These are phyloP conservation scores for Callimorpha dominula DNA, from an alignment of 2,888 invertebrate species.

Conservation along the genomic window DNA sequence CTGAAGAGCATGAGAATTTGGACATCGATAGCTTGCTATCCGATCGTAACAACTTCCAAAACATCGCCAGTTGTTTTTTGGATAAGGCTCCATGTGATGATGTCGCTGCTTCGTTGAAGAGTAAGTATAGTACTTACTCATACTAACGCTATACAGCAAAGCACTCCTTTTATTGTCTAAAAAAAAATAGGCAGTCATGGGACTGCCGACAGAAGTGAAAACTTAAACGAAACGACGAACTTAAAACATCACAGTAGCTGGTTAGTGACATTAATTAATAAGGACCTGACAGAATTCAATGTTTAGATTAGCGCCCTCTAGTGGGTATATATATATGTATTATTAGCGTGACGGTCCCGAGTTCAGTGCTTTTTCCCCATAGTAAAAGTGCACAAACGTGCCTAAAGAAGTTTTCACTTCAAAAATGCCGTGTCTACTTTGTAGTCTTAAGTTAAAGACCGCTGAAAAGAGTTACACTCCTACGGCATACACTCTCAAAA, in stretches of 20 bases:
- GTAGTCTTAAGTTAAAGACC: neutral
- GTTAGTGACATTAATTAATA: too few species aligned
- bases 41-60: conserved; percentile 23
- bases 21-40: conserved; percentile 62
- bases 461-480: neutral
- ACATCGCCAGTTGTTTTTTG: conserved; percentile 13
- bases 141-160: neutral
- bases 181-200: neutral
- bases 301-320: too few species aligned
- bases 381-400: too few species aligned
- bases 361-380: too few species aligned
- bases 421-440: too few species aligned
- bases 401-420: too few species aligned
- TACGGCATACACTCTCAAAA: neutral
- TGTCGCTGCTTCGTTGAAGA: conserved; percentile 16
- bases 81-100: conserved; percentile 9
- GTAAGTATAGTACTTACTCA: conserved; percentile 5
- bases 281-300: too few species aligned
- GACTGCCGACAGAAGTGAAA: too few species aligned
- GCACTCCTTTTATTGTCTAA: neutral
- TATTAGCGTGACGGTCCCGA: too few species aligned
- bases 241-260: too few species aligned
- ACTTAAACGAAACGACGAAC: too few species aligned
- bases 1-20: conserved; percentile 65
- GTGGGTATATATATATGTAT: too few species aligned